Evolutionary conservation across 2,113 vertebrate species (phyloP).

Genomic region (Castor canadensis): DNA sequence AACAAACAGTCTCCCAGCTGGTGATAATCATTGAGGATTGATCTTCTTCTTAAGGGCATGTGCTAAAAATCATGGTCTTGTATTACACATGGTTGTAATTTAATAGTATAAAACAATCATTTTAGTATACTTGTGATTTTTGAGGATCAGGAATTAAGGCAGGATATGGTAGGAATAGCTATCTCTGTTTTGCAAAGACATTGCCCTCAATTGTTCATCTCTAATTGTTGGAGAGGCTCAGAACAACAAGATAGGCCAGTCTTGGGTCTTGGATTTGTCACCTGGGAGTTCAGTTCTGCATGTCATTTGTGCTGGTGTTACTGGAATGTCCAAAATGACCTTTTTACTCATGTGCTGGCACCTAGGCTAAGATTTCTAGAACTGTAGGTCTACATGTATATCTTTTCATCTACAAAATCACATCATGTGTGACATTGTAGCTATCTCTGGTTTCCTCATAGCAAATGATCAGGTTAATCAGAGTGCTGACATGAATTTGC

Average conservation of each 20-base stretch:
- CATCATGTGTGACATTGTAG: no score
- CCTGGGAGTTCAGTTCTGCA: not conserved
- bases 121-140: not conserved
- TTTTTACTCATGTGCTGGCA: no score
- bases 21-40: not conserved
- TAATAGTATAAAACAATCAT: not conserved
- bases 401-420: not conserved
- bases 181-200: no score
- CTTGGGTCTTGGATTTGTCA: not conserved
- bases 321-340: accelerated
- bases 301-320: not conserved
- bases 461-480: not conserved
- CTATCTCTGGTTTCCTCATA: not conserved
- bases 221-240: not conserved
- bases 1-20: not conserved
- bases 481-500: not conserved
- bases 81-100: not conserved
- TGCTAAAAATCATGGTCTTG: not conserved
- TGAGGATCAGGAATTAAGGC: not conserved
- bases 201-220: not conserved
- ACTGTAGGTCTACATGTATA: no score
- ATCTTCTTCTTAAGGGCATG: not conserved
- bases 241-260: no score
- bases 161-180: no score
- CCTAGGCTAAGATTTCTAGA: no score